Percentiles rank a stretch among this genome's conserved stretches.
phyloP scores from a whole-genome alignment of 2,888 invertebrate genomes.

The Hipparchia sbordonii region DNA sequence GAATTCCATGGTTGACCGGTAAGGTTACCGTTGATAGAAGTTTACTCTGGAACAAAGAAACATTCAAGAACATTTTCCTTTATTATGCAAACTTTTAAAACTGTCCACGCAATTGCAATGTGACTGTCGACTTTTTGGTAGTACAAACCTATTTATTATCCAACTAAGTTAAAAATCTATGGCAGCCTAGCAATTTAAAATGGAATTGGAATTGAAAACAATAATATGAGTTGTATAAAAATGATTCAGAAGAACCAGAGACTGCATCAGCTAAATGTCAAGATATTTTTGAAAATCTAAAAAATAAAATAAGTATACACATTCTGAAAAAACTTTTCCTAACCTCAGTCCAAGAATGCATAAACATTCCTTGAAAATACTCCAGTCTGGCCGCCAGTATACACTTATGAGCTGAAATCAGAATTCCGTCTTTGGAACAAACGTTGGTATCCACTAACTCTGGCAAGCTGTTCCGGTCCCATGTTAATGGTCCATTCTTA shows the following conservation, averaged over 20 bases:
- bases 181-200: too few species aligned
- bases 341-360: constrained; percentile 90
- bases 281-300: too few species aligned
- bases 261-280: too few species aligned
- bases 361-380: constrained; percentile 93
- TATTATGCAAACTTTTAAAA: background rate
- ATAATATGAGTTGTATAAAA: too few species aligned
- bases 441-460: constrained; percentile 86
- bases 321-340: constrained; percentile 23
- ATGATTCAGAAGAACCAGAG: too few species aligned
- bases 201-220: too few species aligned
- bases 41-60: constrained; percentile 74
- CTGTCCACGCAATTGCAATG: background rate
- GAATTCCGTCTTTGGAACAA: constrained; percentile 71
- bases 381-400: constrained; percentile 91
- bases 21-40: constrained; percentile 78
- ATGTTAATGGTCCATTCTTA: constrained; percentile 47
- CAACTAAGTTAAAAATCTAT: too few species aligned
- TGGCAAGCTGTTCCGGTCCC: constrained; percentile 73
- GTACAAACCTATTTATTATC: too few species aligned
- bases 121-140: too few species aligned
- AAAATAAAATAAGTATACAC: too few species aligned
- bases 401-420: constrained; percentile 89
- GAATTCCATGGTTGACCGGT: constrained; percentile 83
- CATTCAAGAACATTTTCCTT: background rate